Conservation (phyloP, 2,888 invertebrate species). For the Tetragnatha montana region DNA sequence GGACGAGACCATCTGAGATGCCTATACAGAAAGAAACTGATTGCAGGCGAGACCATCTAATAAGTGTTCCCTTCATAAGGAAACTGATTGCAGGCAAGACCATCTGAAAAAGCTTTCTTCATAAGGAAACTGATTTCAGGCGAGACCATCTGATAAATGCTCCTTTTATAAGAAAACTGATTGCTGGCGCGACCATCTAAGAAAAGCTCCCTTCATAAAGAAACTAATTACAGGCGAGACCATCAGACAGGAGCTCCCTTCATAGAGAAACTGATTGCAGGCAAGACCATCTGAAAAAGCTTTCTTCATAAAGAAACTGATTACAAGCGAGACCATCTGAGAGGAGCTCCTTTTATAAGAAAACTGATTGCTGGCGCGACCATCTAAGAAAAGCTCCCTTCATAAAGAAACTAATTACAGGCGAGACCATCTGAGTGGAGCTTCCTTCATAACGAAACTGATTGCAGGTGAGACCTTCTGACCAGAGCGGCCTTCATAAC, state of each 20-base stretch:
- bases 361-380: too few relatives aligned
- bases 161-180: too few relatives aligned
- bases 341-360: too few relatives aligned
- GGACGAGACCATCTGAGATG: conserved; percentile 51
- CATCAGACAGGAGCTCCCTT: background rate
- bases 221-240: background rate
- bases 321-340: too few relatives aligned
- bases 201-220: too few relatives aligned
- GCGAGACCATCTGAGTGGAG: background rate
- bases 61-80: background rate
- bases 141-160: too few relatives aligned
- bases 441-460: background rate
- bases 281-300: background rate
- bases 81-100: background rate
- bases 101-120: background rate
- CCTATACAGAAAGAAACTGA: too few relatives aligned
- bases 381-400: background rate
- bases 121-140: background rate
- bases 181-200: conserved; percentile 50
- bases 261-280: background rate
- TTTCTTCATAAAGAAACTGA: background rate
- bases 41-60: background rate
- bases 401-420: background rate
- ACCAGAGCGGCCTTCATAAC: too few relatives aligned
- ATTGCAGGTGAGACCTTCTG: background rate